Base-by-base conservation (phyloP, 2,888 invertebrate genomes). In the Mythimna lalbum region DNA sequence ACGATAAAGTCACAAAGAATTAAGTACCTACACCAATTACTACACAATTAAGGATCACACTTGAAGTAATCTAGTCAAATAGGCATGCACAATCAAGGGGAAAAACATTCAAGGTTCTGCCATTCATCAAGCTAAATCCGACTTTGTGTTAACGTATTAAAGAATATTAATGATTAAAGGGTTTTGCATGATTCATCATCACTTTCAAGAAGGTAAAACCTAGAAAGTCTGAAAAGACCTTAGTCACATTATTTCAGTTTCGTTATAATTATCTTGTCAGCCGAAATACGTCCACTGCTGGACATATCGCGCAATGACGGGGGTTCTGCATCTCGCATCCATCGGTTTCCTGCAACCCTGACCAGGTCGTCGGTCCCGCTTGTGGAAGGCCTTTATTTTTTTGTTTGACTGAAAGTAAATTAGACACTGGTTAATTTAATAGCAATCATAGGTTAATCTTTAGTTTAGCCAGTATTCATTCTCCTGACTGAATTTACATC, bases 1-100 rank as follows among this genome's bases (percentile, higher is more conserved):
- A 47, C 43, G 21, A 60, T 55, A 50, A n/a, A 52, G 62, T 49
- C 7, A 49, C 49, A 53, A 60, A 49, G 1, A 73, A 59, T 53
- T 21, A 72, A 62, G 43, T 43, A 43, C 17, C 23, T 52, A 36
- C 47, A 49, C 49, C 4, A 78, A 55, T 60, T 47, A 63, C 10
- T 21, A 31, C 39, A 49, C 52, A 33, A 68, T 64, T 63, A 75
- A 56, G 17, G 33, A 61, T 53, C 68, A 49, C 33, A 59, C 62
- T 71, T 73, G 50, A 53, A 55, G 27, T 39, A 80, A 74, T 67
- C 68, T 68, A 75, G 7, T 31, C 47, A 76, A 53, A 55, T 50
- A 63, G 4, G 19, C 53, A 31, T 49, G 33, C 17, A 52, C 31
- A 23, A 2, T 33, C 14, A 47, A 55, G 64, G 69, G 76, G 63